phyloP scores from a whole-genome alignment of 2,888 invertebrate genomes.

The Lydus trimaculatus region DNA sequence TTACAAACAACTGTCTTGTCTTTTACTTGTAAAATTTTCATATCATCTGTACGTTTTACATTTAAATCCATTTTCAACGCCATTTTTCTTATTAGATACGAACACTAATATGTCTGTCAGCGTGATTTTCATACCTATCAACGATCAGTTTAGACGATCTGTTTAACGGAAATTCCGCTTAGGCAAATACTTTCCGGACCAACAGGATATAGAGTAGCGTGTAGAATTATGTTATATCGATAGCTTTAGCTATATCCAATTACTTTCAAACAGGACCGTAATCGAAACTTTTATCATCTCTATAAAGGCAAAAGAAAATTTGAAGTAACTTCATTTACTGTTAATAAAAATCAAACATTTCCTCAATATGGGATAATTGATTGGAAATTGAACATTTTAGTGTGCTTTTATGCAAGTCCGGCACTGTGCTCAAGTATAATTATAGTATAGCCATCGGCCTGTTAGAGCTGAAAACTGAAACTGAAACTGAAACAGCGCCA shows the following conservation, averaged over 20 bases:
- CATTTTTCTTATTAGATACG: not conserved
- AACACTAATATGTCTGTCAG: not conserved
- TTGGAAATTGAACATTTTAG: too few relatives aligned
- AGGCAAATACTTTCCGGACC: slow-evolving; percentile 16
- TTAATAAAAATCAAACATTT: not conserved
- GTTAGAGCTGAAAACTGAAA: not conserved
- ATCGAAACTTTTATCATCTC: slow-evolving; percentile 19
- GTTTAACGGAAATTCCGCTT: slow-evolving; percentile 28
- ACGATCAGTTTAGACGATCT: slow-evolving; percentile 22
- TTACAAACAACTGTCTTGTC: not conserved
- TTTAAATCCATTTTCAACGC: not conserved
- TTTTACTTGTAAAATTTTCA: not conserved
- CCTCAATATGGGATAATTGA: too few relatives aligned
- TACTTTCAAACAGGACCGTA: slow-evolving; percentile 40
- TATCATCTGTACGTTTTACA: not conserved
- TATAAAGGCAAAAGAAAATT: not conserved
- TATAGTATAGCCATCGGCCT: slow-evolving; percentile 21
- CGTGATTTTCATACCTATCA: not conserved
- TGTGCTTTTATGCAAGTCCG: too few relatives aligned
- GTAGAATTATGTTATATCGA: slow-evolving; percentile 42
- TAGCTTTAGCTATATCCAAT: slow-evolving; percentile 41
- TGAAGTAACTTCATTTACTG: not conserved
- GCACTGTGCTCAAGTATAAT: slow-evolving; percentile 15
- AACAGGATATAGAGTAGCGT: slow-evolving; percentile 42
- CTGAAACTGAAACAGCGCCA: slow-evolving; percentile 8